Evolutionary conservation across 1,140 invertebrate genomes (phyloP), one percentile per base, ranked within the genome.

Genomic region (Pseudobourletiella spinata): DNA sequence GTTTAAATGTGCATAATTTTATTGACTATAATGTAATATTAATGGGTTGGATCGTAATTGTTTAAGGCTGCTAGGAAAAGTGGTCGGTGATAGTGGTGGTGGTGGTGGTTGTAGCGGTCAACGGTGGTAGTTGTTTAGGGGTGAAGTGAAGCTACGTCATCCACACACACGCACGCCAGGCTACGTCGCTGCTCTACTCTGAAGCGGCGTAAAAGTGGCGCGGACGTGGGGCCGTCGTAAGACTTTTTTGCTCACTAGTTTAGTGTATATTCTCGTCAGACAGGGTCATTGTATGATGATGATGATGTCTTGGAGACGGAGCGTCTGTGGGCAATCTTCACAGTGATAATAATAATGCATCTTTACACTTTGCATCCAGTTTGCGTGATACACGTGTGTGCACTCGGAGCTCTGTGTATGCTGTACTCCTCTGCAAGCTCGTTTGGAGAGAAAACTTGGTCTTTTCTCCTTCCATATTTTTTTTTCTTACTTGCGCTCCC

Each of bases 301-400:
- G 43, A 56, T 56, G 54, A 42, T 57, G 56, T 57, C 32, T 39
- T n/a, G 32, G 32, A 39, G 32, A 39, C 32, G 32, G 8, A 39
- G 32, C 32, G 32, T 39, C 32, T 39, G n/a, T n/a, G 32, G 32
- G 32, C n/a, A 39, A 39, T 39, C 32, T 39, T 39, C 32, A n/a
- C n/a, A 57, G 56, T 57, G 43, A 57, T 57, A 42, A 57, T 57
- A 57, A 57, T 57, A 57, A 57, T 42, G 39, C 56, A 57, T 57
- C 56, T 57, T 57, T 57, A 57, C 56, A 57, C 56, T 59, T 59
- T 59, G 57, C 57, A 51, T 59, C 44, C 57, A 59, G 39, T 59
- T 59, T 51, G 46, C 30, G 57, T 59, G 25, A 18, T 48, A 29
- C 57, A 59, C 57, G 57, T 59, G 57, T 43, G 48, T 56, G 30